Evolutionary conservation across 2,797 vertebrate genomes (phyloP).

Genomic region (Enoplosus armatus): DNA sequence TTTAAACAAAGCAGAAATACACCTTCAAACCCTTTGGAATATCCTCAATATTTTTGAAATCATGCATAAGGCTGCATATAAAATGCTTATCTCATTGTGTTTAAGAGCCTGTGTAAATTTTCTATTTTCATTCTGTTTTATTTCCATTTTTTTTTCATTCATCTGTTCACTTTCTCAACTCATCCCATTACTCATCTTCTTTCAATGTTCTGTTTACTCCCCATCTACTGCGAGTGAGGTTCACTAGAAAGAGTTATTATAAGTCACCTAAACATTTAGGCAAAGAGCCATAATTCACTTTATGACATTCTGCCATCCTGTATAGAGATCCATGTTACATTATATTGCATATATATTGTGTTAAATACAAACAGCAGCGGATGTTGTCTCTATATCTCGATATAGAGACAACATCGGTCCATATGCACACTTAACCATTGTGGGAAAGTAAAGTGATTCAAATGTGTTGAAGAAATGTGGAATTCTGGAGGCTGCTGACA

Average conservation of each 20-base stretch:
- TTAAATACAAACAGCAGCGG: conserved; percentile 25
- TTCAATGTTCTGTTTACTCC: background rate
- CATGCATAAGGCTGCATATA: background rate
- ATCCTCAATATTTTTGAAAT: background rate
- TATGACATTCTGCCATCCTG: background rate
- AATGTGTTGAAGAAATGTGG: background rate
- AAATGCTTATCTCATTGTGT: background rate
- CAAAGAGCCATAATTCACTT: background rate
- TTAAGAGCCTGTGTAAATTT: background rate
- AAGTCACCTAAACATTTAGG: background rate
- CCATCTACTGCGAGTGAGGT: background rate
- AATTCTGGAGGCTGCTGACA: conserved; percentile 24
- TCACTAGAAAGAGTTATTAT: conserved; percentile 1
- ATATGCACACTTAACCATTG: background rate
- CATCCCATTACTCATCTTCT: background rate
- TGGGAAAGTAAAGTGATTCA: background rate
- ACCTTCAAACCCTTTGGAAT: conserved; percentile 16
- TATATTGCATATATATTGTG: background rate
- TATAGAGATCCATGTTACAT: background rate
- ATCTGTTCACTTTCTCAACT: background rate
- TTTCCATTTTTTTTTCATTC: background rate
- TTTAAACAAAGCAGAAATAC: conserved; percentile 65
- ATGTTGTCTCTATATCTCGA: background rate
- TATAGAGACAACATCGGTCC: too few species aligned
- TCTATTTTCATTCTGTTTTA: background rate